Conservation (phyloP, 1,140 invertebrate species). For the Platorchestia sp. region DNA sequence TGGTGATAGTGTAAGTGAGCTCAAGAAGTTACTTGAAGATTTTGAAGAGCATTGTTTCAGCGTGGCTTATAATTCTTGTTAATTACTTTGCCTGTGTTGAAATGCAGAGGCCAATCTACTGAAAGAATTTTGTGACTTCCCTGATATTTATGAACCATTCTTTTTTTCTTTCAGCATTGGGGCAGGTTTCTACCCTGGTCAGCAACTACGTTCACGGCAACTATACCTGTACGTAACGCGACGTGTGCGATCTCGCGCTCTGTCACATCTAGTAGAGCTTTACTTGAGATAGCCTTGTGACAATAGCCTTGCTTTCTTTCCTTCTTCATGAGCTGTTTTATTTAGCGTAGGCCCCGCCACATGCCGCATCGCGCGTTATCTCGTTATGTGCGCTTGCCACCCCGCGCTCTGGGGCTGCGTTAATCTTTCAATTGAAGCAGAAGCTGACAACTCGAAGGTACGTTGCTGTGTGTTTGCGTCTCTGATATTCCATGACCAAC, state of each 20-base stretch:
- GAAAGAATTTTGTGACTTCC: not conserved
- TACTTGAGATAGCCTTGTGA: slow-evolving; percentile 39
- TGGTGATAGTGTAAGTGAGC: not conserved
- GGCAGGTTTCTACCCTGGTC: slow-evolving; percentile 85
- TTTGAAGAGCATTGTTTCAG: not conserved
- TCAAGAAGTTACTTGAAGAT: not conserved
- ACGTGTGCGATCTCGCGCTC: slow-evolving; percentile 37
- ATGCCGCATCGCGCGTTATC: slow-evolving; percentile 62
- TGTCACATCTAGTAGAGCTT: slow-evolving; percentile 38
- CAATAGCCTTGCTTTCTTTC: slow-evolving; percentile 18
- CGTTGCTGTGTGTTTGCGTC: slow-evolving; percentile 60
- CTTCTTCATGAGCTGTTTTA: not conserved
- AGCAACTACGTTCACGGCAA: slow-evolving; percentile 86
- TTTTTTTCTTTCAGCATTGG: slow-evolving; percentile 79
- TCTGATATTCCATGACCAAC: slow-evolving; percentile 66
- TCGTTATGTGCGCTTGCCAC: slow-evolving; percentile 62
- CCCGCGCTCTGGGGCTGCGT: slow-evolving; percentile 63
- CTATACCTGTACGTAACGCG: slow-evolving; percentile 86
- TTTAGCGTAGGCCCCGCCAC: slow-evolving; percentile 65
- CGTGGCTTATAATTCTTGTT: not conserved
- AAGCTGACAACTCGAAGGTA: slow-evolving; percentile 43
- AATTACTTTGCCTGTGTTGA: slow-evolving; percentile 20
- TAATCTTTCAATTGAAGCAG: slow-evolving; percentile 57
- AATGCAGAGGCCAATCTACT: slow-evolving; percentile 51
- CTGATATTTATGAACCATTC: slow-evolving; percentile 66